phyloP scores from a whole-genome alignment of 2,888 invertebrate species.

The Nymphalis polychloros region DNA sequence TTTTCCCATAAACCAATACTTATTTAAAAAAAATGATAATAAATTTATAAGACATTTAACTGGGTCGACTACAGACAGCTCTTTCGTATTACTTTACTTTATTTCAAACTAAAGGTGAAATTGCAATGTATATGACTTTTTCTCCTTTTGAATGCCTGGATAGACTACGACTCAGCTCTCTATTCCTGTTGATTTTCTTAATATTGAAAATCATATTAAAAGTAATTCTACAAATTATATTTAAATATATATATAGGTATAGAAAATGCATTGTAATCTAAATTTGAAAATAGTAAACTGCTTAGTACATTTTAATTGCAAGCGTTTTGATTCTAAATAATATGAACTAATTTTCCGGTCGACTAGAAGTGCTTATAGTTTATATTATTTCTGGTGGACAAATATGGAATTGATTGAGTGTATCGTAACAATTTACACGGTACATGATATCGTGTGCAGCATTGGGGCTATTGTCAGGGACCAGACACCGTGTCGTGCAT shows the following conservation, averaged over 20 bases:
- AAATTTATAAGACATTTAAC: too few relatives aligned
- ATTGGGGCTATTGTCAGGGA: conserved; percentile 53
- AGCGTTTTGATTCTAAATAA: neutral
- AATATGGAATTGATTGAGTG: conserved; percentile 39
- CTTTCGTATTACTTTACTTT: too few relatives aligned
- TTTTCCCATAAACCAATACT: too few relatives aligned
- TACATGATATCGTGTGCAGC: conserved; percentile 52
- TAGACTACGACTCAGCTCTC: too few relatives aligned
- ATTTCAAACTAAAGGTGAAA: too few relatives aligned
- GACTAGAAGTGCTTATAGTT: conserved; percentile 25
- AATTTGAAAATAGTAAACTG: neutral
- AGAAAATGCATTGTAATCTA: neutral
- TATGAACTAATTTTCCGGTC: conserved; percentile 35
- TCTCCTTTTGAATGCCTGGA: too few relatives aligned
- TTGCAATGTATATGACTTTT: too few relatives aligned
- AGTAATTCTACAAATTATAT: neutral
- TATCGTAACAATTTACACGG: conserved; percentile 62
- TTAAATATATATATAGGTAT: neutral
- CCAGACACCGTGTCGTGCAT: conserved; percentile 60
- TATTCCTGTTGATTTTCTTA: too few relatives aligned
- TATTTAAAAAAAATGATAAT: too few relatives aligned
- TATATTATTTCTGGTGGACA: conserved; percentile 33
- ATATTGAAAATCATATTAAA: too few relatives aligned
- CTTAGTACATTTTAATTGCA: neutral
- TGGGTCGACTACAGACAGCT: too few relatives aligned